Evolutionary conservation across 2,113 vertebrate genomes (phyloP), one percentile per base, ranked within the genome.

Genomic region (Prunella himalayana): DNA sequence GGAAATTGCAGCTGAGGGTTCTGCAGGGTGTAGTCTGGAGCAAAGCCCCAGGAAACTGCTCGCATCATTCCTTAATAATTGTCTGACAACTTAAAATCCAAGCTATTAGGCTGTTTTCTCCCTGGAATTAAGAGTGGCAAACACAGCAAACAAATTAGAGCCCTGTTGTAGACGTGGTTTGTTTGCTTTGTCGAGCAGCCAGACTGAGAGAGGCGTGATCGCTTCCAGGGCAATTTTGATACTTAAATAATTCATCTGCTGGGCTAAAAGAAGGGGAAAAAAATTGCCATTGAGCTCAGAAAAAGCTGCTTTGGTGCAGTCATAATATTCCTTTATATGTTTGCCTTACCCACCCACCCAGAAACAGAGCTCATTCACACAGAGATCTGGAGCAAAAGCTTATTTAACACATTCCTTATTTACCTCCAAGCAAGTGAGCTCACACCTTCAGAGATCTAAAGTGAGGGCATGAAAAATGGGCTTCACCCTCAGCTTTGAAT

Each of bases 241-340:
- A 47, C n/a, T 86, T 90, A 22, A 82, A 81, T 86, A 86, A 93
- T 92, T 96, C 64, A 73, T 96, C 47, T 83, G 30, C 64, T 30
- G 21, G 42, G 28, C 42, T 57, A 8, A 76, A 83, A 72, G 49
- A 35, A 23, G 24, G 11, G 30, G 8, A 14, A 49, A 24, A 23
- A 61, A 41, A 60, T n/a, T 54, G 44, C 41, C 41, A 6, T 4
- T 59, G 72, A 78, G 73, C 53, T 72, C 39, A 69, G 77, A 72
- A 2, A 2, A 2, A 87, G 30, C 73, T 79, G 60, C 80, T 86
- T n/a, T 53, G 54, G 50, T 76, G 27, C 68, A 57, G 42, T 70
- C 66, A 16, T 28, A 94, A 71, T 94, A 61, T 39, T 78, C 51
- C 77, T 94, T 89, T 86, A 0, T 81, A 7, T 1, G 0, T 56